phyloP scores from a whole-genome alignment of 2,888 invertebrate species.

The Melitaea athalia region DNA sequence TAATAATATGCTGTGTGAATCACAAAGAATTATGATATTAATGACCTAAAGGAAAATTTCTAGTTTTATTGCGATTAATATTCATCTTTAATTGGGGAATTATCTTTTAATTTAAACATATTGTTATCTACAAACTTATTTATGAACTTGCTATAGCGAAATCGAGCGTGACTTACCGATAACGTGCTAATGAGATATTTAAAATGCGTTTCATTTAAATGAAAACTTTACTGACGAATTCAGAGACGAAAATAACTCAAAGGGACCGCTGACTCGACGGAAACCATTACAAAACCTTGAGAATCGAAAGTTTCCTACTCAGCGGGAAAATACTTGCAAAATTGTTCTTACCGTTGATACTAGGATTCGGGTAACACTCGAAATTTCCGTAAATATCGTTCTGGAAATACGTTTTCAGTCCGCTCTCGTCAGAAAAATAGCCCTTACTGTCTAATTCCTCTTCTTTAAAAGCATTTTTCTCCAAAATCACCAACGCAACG shows the following conservation, averaged over 20 bases:
- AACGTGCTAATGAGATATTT: neutral
- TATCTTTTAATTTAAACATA: constrained; percentile 4
- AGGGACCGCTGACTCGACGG: constrained; percentile 10
- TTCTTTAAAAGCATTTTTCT: constrained; percentile 90
- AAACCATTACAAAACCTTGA: constrained; percentile 39
- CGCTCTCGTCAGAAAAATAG: constrained; percentile 84
- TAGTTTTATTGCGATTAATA: neutral
- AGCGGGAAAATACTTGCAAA: constrained; percentile 1
- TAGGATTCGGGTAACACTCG: constrained; percentile 84
- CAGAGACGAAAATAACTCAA: constrained; percentile 29
- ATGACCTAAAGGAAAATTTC: neutral
- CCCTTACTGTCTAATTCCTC: constrained; percentile 79
- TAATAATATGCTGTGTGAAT: neutral
- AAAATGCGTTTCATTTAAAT: constrained; percentile 4
- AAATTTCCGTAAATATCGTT: constrained; percentile 95
- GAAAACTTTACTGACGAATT: constrained; percentile 25
- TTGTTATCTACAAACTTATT: constrained; percentile 11
- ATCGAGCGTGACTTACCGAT: constrained; percentile 2
- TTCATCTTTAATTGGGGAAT: neutral
- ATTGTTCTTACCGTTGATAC: constrained; percentile 84
- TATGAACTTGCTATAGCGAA: constrained; percentile 10
- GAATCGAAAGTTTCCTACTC: constrained; percentile 50
- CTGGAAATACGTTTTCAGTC: constrained; percentile 84
- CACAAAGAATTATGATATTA: neutral
- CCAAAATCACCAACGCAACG: constrained; percentile 88